Evolutionary conservation across 2,888 invertebrate species (phyloP).

Genomic region (Autographa pulchrina): DNA sequence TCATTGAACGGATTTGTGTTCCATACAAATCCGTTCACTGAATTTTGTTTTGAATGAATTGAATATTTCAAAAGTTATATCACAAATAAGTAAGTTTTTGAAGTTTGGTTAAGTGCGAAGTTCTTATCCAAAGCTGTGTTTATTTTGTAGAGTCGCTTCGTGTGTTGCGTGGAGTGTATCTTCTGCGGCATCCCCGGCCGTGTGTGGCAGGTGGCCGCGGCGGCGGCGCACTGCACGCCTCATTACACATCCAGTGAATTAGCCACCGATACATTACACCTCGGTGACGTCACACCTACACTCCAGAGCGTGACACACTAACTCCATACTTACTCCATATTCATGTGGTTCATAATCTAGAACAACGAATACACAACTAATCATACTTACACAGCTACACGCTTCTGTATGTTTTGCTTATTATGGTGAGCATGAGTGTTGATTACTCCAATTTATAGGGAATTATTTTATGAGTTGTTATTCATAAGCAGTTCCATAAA

Average conservation of each 20-base stretch:
- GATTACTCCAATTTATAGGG: neutral
- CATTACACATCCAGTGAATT: slow-evolving; percentile 22
- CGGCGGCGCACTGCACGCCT: slow-evolving; percentile 14
- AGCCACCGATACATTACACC: slow-evolving; percentile 28
- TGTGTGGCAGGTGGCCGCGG: slow-evolving; percentile 22
- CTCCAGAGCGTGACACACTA: neutral
- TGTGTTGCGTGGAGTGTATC: neutral
- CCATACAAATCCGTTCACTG: no score
- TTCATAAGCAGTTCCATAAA: no score
- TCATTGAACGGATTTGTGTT: no score
- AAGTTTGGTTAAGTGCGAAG: no score
- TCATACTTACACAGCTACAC: neutral
- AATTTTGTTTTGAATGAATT: no score
- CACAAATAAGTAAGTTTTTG: no score
- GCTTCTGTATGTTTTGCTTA: neutral
- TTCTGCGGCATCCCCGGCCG: neutral
- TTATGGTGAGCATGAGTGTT: neutral
- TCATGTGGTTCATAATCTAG: neutral
- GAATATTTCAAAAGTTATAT: no score
- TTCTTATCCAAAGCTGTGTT: no score
- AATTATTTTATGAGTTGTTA: no score
- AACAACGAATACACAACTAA: neutral
- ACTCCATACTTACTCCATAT: slow-evolving; percentile 25
- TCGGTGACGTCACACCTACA: slow-evolving; percentile 10
- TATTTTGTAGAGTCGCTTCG: neutral